These are phyloP conservation scores for Coregonus suidteri DNA, from an alignment of 2,797 vertebrate species.

Conservation along the genomic window DNA sequence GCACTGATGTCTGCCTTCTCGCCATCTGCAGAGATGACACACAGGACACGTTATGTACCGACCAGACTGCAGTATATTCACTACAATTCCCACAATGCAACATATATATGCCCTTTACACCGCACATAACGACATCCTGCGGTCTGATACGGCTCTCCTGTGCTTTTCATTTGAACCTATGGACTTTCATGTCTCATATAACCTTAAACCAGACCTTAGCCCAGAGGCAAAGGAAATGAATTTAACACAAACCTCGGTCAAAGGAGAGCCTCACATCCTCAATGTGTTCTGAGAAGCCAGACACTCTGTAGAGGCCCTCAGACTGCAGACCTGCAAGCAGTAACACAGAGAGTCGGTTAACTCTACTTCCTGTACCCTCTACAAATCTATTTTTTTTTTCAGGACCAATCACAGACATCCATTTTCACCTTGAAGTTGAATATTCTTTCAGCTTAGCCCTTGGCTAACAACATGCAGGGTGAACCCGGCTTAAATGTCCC, in stretches of 20 bases:
- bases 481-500: not conserved
- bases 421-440: not conserved
- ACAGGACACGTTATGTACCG: conserved; percentile 8
- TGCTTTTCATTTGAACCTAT: conserved; percentile 29
- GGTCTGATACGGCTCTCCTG: not conserved
- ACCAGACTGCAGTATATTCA: not conserved
- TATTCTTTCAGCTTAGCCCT: not conserved
- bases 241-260: conserved; percentile 86
- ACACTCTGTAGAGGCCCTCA: conserved; percentile 95
- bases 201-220: conserved; percentile 13
- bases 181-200: not conserved
- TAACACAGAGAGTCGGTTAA: conserved; percentile 11
- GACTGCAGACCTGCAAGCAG: conserved; percentile 86
- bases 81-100: conserved; percentile 2
- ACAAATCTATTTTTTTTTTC: too few species aligned
- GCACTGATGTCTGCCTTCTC: conserved; percentile 95
- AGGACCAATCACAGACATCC: not conserved
- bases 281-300: conserved; percentile 95
- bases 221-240: conserved; percentile 22
- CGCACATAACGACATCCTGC: not conserved
- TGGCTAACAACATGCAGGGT: not conserved
- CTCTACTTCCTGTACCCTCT: not conserved
- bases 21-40: conserved; percentile 79
- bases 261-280: conserved; percentile 95
- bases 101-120: too few species aligned